These are phyloP conservation scores for Polypterus bichir DNA, from an alignment of 2,113 vertebrate species.

Conservation along the genomic window DNA sequence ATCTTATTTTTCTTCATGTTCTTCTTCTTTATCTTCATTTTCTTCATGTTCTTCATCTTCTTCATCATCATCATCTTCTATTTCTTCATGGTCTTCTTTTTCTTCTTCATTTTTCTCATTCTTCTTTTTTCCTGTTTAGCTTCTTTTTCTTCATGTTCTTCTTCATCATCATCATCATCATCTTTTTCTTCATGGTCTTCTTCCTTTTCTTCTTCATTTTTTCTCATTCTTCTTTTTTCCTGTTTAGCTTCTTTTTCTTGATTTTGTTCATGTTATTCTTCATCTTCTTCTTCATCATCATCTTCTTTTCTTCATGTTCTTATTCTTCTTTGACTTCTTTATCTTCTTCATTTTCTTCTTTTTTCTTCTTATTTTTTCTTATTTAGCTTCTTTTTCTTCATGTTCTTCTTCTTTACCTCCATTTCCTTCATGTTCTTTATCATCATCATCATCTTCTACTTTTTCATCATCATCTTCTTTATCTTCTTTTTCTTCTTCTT, in stretches of 20 bases:
- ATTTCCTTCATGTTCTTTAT: not conserved
- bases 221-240: too few species aligned
- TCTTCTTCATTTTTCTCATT: not conserved
- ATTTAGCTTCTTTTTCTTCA: too few species aligned
- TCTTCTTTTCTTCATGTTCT: not conserved
- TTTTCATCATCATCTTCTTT: not conserved
- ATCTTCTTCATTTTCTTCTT: too few species aligned
- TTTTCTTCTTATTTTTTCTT: too few species aligned
- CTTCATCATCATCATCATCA: too few species aligned
- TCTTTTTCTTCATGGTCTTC: not conserved
- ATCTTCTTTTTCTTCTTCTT: not conserved
- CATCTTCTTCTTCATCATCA: not conserved
- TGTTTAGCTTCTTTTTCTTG: too few species aligned
- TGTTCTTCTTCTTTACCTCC: not conserved
- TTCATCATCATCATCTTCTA: not conserved
- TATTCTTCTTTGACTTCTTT: too few species aligned
- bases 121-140: not conserved
- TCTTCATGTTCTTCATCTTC: not conserved
- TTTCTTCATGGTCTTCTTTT: not conserved
- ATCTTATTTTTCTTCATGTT: not conserved
- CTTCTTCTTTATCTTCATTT: not conserved
- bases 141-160: not conserved
- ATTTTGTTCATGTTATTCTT: not conserved
- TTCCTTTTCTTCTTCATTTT: too few species aligned
- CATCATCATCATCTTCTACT: not conserved